Conservation (phyloP, 30 jellyfish, hydroid and myxozoan genomes). For the Haliclystus octoradiatus region DNA sequence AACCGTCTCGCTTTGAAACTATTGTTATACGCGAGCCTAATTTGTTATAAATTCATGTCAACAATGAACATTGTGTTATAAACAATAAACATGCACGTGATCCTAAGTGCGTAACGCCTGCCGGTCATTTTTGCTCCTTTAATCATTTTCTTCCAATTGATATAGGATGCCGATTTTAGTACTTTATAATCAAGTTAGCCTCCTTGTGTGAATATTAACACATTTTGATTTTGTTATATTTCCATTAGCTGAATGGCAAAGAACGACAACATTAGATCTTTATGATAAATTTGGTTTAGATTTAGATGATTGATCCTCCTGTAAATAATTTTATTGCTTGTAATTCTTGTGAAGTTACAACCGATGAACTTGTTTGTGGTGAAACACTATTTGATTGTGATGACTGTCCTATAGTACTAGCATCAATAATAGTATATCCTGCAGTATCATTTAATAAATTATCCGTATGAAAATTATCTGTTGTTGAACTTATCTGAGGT, state of each 20-base stretch:
- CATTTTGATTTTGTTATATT: not conserved
- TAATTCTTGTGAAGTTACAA: not conserved
- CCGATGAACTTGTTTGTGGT: not conserved
- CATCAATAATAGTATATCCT: not conserved
- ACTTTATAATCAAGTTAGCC: not conserved
- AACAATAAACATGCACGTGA: too few species aligned
- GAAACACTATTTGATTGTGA: not conserved
- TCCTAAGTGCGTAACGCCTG: too few species aligned
- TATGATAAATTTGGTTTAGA: conserved; percentile 62
- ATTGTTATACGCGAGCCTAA: too few species aligned
- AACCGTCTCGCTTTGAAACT: too few species aligned
- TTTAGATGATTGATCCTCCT: conserved; percentile 35
- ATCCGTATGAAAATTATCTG: not conserved
- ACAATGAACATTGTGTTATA: too few species aligned
- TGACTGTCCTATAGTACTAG: not conserved
- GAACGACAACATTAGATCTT: conserved; percentile 55
- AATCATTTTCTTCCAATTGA: too few species aligned
- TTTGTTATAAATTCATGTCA: too few species aligned
- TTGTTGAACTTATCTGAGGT: not conserved
- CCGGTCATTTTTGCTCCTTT: too few species aligned
- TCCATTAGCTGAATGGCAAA: conserved; percentile 66
- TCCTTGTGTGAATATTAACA: not conserved
- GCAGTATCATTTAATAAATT: not conserved
- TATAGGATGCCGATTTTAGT: not conserved
- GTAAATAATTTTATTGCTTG: not conserved